These are phyloP conservation scores for Schlechtendalia chinensis DNA, from an alignment of 1,140 invertebrate species.

Conservation along the genomic window DNA sequence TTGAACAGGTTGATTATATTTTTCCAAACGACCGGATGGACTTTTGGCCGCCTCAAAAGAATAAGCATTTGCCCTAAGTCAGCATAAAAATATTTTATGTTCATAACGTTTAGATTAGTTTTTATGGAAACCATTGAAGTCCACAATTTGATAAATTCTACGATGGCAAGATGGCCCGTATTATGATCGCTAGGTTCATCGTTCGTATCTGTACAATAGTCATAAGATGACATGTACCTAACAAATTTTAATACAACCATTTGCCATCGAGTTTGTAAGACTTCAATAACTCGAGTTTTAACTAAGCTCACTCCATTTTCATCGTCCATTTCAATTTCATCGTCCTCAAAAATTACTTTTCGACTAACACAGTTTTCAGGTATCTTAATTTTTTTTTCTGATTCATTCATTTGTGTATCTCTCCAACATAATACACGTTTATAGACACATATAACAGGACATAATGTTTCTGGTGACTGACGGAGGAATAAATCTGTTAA, in stretches of 20 bases:
- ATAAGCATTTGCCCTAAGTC: slow-evolving; percentile 75
- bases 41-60: slow-evolving; percentile 67
- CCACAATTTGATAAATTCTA: slow-evolving; percentile 76
- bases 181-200: slow-evolving; percentile 58
- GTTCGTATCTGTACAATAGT: slow-evolving; percentile 65
- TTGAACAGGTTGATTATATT: slow-evolving; percentile 80
- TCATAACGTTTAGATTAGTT: slow-evolving; percentile 82
- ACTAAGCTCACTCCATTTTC: slow-evolving; percentile 19
- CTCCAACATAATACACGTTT: slow-evolving; percentile 46
- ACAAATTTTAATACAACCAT: slow-evolving; percentile 77
- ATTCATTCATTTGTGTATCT: slow-evolving; percentile 19
- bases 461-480: slow-evolving; percentile 57
- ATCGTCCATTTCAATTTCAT: slow-evolving; percentile 36
- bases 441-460: slow-evolving; percentile 30
- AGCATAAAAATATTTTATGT: slow-evolving; percentile 84
- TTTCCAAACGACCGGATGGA: slow-evolving; percentile 78
- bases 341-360: slow-evolving; percentile 31
- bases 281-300: slow-evolving; percentile 77
- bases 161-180: slow-evolving; percentile 56
- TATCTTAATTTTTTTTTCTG: slow-evolving; percentile 27
- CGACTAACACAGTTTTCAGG: slow-evolving; percentile 33
- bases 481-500: slow-evolving; percentile 65
- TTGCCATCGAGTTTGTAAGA: slow-evolving; percentile 65
- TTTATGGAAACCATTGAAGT: slow-evolving; percentile 88
- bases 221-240: slow-evolving; percentile 78